Evolutionary conservation across 2,797 vertebrate species (phyloP), one percentile per base, ranked within the genome.

Genomic region (Muscicapa striata): DNA sequence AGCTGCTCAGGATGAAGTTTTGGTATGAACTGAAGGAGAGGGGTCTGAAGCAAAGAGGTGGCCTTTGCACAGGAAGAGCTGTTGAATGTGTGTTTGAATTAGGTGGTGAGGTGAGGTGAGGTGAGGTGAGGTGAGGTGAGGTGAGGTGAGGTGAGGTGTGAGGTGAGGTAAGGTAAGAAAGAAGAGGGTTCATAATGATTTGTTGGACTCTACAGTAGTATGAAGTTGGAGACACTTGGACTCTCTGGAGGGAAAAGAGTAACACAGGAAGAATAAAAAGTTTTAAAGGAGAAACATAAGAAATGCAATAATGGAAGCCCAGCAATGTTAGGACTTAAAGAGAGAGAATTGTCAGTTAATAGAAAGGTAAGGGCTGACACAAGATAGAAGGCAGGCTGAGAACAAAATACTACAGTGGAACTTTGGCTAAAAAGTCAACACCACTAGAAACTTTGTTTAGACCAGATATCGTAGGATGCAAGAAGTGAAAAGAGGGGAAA

Each of bases 401-500:
- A 43, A 78, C 4, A 75, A 84, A 86, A 78, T 24, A 29, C 10
- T 64, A 11, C 23, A 64, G 15, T n/a, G 18, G 30, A 73, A 9
- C 84, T 91, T 86, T 84, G 67, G 12, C 29, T 69, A 30, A 84
- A 86, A 68, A 21, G 11, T 61, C 34, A 77, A 45, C 46, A 81
- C 3, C 38, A 34, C 11, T 41, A n/a, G 4, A 64, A 78, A 32
- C 4, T 69, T 87, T 49, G 5, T 70, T 59, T 84, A 66, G 36
- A 54, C 19, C 17, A 62, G 63, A 55, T 69, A 8, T 36, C 0
- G 0, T 34, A 55, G 22, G 29, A 5, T 48, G 3, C 11, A 58
- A 57, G 64, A 83, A 91, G 11, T 1, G 2, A 84, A 36, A 4
- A 5, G 10, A 41, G 10, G 8, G 26, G 58, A 87, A 66, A 38